Percentiles rank a stretch among this genome's conserved stretches.
phyloP scores from a whole-genome alignment of 2,888 invertebrate genomes.

The Dicyrtoma fusca region DNA sequence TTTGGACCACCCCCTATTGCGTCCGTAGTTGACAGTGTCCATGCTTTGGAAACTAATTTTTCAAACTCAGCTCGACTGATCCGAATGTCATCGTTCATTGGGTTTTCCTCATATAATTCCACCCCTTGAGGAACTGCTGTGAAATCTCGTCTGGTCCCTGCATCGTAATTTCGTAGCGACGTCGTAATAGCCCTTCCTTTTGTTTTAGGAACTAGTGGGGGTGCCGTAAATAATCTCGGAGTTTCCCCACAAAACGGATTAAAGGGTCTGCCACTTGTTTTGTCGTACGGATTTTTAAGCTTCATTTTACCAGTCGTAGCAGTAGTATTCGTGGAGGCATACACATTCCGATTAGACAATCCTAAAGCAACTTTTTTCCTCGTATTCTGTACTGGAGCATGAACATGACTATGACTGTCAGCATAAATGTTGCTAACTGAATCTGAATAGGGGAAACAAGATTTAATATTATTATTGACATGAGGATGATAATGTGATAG shows the following conservation, averaged over 20 bases:
- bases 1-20: background rate
- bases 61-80: constrained; percentile 30
- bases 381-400: too few relatives aligned
- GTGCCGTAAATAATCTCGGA: constrained; percentile 9
- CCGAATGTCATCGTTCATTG: constrained; percentile 1
- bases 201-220: background rate
- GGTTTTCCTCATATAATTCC: constrained; percentile 15
- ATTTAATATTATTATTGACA: background rate
- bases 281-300: too few relatives aligned
- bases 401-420: too few relatives aligned
- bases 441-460: too few relatives aligned
- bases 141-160: background rate
- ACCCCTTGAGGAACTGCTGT: constrained; percentile 15
- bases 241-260: constrained; percentile 1
- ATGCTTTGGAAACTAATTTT: constrained; percentile 18
- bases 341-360: background rate
- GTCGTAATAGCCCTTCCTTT: background rate
- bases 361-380: too few relatives aligned
- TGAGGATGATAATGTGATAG: background rate
- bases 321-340: background rate
- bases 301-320: background rate
- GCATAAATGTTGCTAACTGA: too few relatives aligned
- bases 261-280: background rate
- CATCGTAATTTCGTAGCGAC: constrained; percentile 19
- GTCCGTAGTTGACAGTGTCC: background rate